Evolutionary conservation across 2,113 vertebrate genomes (phyloP).

Genomic region (Willisornis vidua): DNA sequence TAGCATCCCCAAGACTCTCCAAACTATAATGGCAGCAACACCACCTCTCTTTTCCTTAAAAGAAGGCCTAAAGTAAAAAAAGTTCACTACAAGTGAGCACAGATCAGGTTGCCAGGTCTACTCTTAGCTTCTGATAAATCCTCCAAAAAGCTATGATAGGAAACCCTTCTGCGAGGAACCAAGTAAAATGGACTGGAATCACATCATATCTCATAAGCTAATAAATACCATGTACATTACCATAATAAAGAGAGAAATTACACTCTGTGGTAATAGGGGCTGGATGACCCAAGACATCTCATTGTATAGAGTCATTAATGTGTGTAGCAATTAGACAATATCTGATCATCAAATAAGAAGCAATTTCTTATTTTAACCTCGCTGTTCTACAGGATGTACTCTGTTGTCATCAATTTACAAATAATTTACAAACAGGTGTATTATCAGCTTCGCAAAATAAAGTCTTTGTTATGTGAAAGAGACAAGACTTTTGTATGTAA

Average conservation of each 20-base stretch:
- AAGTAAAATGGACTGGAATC: background rate
- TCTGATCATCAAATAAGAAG: background rate
- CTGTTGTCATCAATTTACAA: background rate
- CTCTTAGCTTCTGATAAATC: background rate
- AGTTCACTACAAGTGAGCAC: background rate
- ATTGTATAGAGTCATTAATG: background rate
- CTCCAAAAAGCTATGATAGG: background rate
- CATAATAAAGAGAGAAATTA: background rate
- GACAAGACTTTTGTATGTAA: background rate
- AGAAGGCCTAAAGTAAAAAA: background rate
- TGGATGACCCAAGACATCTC: background rate
- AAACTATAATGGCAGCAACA: fast-evolving
- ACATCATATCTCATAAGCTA: background rate
- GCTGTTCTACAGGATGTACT: background rate
- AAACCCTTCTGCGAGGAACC: background rate
- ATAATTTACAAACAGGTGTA: background rate
- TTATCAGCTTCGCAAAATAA: background rate
- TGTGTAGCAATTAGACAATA: background rate
- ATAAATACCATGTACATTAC: background rate
- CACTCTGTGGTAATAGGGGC: background rate
- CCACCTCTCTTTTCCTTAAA: background rate
- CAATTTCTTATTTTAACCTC: background rate
- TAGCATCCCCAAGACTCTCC: background rate
- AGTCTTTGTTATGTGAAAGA: background rate
- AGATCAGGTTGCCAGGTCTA: background rate